A percentile compares a stretch with the other conserved stretches of the same genome.
Evolutionary conservation across 2,888 invertebrate species (phyloP).

Genomic region (Melinaea menophilus): DNA sequence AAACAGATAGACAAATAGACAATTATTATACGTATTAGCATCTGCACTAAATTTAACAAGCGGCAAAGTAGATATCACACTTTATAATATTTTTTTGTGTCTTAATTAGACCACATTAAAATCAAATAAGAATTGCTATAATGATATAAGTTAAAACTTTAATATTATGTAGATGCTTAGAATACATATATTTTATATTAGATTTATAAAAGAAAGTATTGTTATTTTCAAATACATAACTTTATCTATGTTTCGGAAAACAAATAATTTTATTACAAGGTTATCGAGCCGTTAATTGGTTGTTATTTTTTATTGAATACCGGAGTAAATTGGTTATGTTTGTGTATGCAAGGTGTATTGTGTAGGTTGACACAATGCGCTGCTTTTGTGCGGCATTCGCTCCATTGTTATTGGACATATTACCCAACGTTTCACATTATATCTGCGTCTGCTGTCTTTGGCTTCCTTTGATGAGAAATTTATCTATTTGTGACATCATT

Average conservation of each 20-base stretch:
- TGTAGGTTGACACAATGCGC: conserved; percentile 70
- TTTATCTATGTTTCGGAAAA: background rate
- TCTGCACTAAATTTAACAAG: no score
- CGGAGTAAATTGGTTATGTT: conserved; percentile 46
- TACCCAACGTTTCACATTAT: conserved; percentile 73
- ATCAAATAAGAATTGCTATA: no score
- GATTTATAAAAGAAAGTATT: no score
- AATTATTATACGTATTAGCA: no score
- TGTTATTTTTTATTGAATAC: conserved; percentile 50
- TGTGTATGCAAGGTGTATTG: conserved; percentile 73
- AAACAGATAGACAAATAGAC: no score
- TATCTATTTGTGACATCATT: conserved; percentile 34
- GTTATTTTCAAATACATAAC: no score
- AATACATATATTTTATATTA: no score
- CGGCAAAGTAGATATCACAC: no score
- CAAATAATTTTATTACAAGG: conserved; percentile 32
- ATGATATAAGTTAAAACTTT: no score
- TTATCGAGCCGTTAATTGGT: conserved; percentile 48
- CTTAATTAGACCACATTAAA: no score
- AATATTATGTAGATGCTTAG: no score
- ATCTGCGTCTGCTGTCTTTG: conserved; percentile 61
- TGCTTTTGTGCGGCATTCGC: conserved; percentile 71
- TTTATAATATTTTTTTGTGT: no score
- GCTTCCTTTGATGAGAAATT: conserved; percentile 65
- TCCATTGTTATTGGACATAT: conserved; percentile 74